These are phyloP conservation scores for Oreochromis aureus DNA, from an alignment of 2,113 vertebrate genomes.

Conservation along the genomic window DNA sequence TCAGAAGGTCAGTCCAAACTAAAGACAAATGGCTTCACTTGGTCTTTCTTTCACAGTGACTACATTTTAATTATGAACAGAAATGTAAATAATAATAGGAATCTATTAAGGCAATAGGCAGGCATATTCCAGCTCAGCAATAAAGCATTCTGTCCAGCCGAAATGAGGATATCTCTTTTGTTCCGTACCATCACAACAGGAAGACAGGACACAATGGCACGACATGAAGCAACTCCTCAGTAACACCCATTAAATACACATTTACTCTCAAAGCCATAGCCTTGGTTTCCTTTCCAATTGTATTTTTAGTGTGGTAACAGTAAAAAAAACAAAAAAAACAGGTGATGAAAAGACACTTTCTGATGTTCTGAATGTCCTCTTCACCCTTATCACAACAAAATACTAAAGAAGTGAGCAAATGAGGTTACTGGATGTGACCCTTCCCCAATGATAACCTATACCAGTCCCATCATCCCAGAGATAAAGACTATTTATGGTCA, in stretches of 20 bases:
- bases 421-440: neutral
- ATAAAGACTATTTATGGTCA: conserved; percentile 5
- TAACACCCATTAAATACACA: neutral
- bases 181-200: neutral
- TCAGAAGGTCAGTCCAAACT: conserved; percentile 28
- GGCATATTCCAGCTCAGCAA: neutral
- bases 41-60: neutral
- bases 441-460: neutral
- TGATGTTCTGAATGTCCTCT: neutral
- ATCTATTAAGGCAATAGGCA: conserved; percentile 5
- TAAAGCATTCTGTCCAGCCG: neutral
- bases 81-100: conserved; percentile 2
- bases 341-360: neutral
- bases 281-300: neutral
- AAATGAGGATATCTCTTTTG: neutral
- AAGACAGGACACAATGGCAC: neutral
- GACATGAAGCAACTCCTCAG: neutral
- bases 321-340: neutral
- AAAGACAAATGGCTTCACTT: conserved; percentile 33
- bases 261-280: neutral
- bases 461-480: neutral
- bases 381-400: neutral
- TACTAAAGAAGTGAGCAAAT: neutral
- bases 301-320: neutral
- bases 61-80: conserved; percentile 21